Conservation (phyloP, 2,113 vertebrate genomes). For the Clinocottus analis region DNA sequence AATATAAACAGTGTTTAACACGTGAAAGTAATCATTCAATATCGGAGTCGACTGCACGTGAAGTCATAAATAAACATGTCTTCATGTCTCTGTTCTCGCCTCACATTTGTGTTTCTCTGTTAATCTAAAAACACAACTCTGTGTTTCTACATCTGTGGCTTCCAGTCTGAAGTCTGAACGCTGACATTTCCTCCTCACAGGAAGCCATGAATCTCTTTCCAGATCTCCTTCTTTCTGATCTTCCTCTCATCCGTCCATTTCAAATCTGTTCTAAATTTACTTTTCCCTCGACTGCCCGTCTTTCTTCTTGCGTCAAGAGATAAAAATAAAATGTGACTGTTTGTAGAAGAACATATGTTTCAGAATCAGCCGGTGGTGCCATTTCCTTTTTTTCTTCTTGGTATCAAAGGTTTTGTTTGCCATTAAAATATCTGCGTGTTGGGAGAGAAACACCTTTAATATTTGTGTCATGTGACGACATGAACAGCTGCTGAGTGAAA, state of each 20-base stretch:
- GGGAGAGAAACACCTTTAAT: neutral
- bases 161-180: too few species aligned
- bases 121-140: neutral
- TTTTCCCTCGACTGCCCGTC: neutral
- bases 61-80: too few species aligned
- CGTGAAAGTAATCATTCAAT: too few species aligned
- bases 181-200: neutral
- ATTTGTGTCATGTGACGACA: neutral
- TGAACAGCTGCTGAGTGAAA: neutral
- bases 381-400: neutral
- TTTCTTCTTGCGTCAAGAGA: neutral
- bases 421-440: neutral
- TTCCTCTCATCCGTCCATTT: neutral
- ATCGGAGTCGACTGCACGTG: too few species aligned
- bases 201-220: conserved; percentile 9
- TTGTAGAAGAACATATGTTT: neutral
- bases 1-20: too few species aligned
- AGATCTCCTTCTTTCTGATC: conserved; percentile 1
- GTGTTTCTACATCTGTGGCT: too few species aligned
- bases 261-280: conserved; percentile 26
- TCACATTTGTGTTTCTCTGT: too few species aligned
- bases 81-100: too few species aligned
- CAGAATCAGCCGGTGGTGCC: neutral
- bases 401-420: too few species aligned
- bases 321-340: neutral